Evolutionary conservation across 2,113 vertebrate genomes (phyloP).

Genomic region (Pontoporia blainvillei): DNA sequence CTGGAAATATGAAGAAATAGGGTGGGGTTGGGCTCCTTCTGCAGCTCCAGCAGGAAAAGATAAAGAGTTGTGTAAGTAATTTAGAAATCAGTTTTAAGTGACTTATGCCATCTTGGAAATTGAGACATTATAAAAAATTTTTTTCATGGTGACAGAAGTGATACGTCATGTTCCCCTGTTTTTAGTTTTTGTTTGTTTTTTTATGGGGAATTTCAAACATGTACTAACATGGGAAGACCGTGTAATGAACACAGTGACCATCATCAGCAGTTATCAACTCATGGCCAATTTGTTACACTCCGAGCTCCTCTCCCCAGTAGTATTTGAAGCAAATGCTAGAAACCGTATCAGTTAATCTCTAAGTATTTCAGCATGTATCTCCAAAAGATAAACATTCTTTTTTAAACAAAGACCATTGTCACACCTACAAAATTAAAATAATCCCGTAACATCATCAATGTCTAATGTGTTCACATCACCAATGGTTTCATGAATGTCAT

Average conservation of each 20-base stretch:
- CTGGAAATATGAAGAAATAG: background rate
- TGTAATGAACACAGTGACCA: background rate
- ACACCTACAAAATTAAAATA: background rate
- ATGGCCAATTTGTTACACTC: background rate
- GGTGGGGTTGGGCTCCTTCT: background rate
- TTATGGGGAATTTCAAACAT: background rate
- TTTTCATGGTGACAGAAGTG: background rate
- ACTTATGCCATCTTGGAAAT: background rate
- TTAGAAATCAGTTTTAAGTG: background rate
- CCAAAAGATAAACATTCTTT: background rate
- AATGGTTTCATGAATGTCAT: background rate
- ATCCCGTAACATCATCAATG: background rate
- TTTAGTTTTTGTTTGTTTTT: background rate
- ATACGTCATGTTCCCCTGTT: background rate
- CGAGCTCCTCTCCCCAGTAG: background rate
- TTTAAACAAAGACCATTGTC: background rate
- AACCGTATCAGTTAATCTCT: background rate
- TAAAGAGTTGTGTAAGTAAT: background rate
- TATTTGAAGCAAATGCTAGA: background rate
- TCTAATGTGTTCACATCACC: background rate
- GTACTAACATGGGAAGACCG: background rate
- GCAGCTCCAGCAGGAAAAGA: background rate
- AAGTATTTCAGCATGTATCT: background rate
- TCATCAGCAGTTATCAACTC: background rate
- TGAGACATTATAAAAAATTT: background rate